Base-by-base conservation (phyloP, 2,797 vertebrate genomes). In the Alfaro cultratus region DNA sequence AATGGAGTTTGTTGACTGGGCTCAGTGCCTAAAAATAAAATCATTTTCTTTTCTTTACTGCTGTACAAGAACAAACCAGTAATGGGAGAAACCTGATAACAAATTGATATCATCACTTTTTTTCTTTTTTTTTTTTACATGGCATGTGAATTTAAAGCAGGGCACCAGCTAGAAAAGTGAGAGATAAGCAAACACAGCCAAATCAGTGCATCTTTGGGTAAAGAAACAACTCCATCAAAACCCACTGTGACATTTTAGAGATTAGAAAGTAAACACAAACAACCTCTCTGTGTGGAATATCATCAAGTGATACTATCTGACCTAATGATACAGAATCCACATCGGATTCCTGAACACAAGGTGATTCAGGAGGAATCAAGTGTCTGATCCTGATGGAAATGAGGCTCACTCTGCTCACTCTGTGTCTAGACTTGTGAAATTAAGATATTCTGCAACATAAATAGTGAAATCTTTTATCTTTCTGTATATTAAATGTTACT, bases 21-120 rank as follows among this genome's bases (percentile, higher is more conserved):
- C 60, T 84, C 79, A 11, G 43, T 62, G 83, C 78, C 57, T 83
- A 34, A 55, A 74, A 88, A 86, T 82, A 41, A 81, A 79, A 83
- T 79, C 3, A 41, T 47, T 80, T 79, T 70, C 4, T 39, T 70
- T 12, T 70, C n/a, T 60, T 43, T 74, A 41, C 72, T 2, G 49
- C 73, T 84, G 36, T 29, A 0, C 67, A 18, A 49, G 8, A 64
- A 79, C 13, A 18, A 62, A n/a, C 34, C 43, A 53, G 75, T 79
- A 47, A 29, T 45, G 62, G 77, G 67, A 21, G 73, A 16, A 57
- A 26, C 39, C 62, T 39, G 78, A 82, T 55, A 73, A 47, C 47
- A 36, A 81, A 80, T 68, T 41, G 51, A 74, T 72, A 79, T 76
- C 76, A 12, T 43, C 71, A 8, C 2, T n/a, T 72, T 34, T 23